A percentile compares a stretch with the other conserved stretches of the same genome.
Conservation (phyloP, 2,797 vertebrate species). For the Enoplosus armatus region DNA sequence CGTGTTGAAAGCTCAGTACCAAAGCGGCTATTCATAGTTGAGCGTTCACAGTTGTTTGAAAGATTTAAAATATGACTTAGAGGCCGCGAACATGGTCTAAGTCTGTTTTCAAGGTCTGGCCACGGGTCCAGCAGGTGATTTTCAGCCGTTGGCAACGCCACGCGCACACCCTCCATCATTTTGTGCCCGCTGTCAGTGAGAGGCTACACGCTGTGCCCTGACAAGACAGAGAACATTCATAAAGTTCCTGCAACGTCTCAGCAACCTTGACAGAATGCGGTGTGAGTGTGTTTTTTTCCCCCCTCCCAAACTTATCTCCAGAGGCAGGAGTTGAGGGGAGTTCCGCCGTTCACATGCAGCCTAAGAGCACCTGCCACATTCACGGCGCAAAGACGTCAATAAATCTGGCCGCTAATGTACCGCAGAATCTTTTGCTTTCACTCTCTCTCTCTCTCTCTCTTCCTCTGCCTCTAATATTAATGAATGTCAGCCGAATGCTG, state of each 20-base stretch:
- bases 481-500: constrained; percentile 72
- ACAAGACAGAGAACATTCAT: constrained; percentile 77
- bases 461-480: constrained; percentile 79
- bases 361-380: constrained; percentile 83
- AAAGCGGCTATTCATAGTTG: constrained; percentile 1
- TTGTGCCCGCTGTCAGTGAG: constrained; percentile 63
- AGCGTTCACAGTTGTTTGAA: constrained; percentile 11
- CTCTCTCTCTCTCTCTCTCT: constrained; percentile 50
- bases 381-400: constrained; percentile 81
- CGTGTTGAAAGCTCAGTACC: neutral
- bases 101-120: constrained; percentile 62
- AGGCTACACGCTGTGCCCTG: constrained; percentile 62
- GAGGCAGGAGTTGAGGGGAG: constrained; percentile 58
- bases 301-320: constrained; percentile 53
- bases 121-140: constrained; percentile 66
- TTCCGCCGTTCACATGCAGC: constrained; percentile 74
- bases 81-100: constrained; percentile 24
- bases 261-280: constrained; percentile 70
- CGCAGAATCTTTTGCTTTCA: constrained; percentile 70
- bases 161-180: constrained; percentile 67
- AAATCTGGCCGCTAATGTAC: constrained; percentile 85
- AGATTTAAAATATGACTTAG: constrained; percentile 30
- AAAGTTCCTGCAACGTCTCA: constrained; percentile 70
- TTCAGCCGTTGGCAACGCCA: constrained; percentile 63
- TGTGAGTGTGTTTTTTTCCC: neutral